These are phyloP conservation scores for Anguilla obscura DNA, from an alignment of 2,797 vertebrate genomes.

Conservation along the genomic window DNA sequence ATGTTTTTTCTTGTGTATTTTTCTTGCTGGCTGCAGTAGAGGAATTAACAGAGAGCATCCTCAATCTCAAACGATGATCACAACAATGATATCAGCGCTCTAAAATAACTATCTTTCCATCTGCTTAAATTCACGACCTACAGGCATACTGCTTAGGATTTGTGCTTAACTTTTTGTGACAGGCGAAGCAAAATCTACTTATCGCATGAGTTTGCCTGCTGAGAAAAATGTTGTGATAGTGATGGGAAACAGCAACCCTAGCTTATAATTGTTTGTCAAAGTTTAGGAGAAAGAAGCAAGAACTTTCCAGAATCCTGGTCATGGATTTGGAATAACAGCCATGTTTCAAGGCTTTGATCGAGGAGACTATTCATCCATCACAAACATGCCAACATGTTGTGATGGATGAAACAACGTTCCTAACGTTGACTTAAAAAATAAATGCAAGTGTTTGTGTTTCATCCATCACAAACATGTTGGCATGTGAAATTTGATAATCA, in stretches of 20 bases:
- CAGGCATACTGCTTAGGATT: not conserved
- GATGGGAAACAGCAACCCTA: not conserved
- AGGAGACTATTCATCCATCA: not conserved
- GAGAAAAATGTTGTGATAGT: not conserved
- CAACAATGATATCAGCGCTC: conserved; percentile 29
- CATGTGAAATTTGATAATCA: not conserved
- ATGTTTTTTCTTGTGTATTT: conserved; percentile 6
- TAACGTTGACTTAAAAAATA: not conserved
- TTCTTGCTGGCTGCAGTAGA: conserved; percentile 35
- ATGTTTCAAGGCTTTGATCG: not conserved
- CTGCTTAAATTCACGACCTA: conserved; percentile 51
- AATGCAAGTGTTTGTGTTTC: not conserved
- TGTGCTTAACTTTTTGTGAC: not conserved
- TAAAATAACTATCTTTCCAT: conserved; percentile 22
- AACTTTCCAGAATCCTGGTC: not conserved
- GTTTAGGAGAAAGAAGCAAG: not conserved
- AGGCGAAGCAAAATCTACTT: not conserved
- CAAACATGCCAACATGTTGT: not conserved
- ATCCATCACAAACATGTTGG: not conserved
- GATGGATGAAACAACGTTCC: not conserved
- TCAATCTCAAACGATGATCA: conserved; percentile 37
- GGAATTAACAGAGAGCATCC: conserved; percentile 28
- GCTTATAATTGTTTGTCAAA: not conserved
- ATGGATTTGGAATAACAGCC: not conserved
- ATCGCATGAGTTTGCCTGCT: not conserved